Percentiles rank a stretch among this genome's conserved stretches.
These are phyloP conservation scores for Bos taurus DNA, from an alignment of 2,113 vertebrate species.

Conservation along the genomic window ARS-UCD2.0 NC_037344.1:72694501-72695000, in stretches of 20 bases:
- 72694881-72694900: not conserved
- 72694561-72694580: not conserved
- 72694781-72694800: not conserved
- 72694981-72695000: not conserved
- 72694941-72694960: not conserved
- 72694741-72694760: not conserved
- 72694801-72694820: not conserved
- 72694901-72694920: not conserved
- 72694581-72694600: not conserved
- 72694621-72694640: not conserved
- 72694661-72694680: not conserved
- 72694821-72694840: not conserved
- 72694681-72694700: not conserved
- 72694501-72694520: not conserved
- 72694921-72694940: not conserved
- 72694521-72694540: not conserved
- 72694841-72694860: not conserved
- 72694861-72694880: not conserved
- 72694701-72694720: not conserved
- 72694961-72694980: not conserved
- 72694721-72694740: too few species aligned
- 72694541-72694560: not conserved
- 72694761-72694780: not conserved
- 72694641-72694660: not conserved
- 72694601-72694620: not conserved